Evolutionary conservation across 2,888 invertebrate genomes (phyloP).

Genomic region (Silvanus unidentatus): DNA sequence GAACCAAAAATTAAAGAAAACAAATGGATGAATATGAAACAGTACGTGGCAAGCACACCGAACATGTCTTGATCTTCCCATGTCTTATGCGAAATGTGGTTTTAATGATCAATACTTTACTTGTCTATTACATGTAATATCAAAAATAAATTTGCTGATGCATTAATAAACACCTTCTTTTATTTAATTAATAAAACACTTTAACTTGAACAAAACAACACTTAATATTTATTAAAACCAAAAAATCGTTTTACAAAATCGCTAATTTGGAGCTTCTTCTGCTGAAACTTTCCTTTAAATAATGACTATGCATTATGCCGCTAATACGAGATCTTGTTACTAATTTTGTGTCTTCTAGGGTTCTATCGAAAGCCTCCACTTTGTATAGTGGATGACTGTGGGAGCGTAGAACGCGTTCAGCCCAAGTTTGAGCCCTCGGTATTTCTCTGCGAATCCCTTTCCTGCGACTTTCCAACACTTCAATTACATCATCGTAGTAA

Average conservation of each 20-base stretch:
- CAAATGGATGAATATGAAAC: neutral
- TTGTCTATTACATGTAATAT: constrained; percentile 45
- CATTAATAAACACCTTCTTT: constrained; percentile 24
- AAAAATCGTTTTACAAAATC: too few relatives aligned
- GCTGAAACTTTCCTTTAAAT: constrained; percentile 64
- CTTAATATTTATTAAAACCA: too few relatives aligned
- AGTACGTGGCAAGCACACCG: constrained; percentile 33
- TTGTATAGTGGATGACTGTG: constrained; percentile 46
- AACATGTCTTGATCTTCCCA: constrained; percentile 45
- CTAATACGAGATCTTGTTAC: constrained; percentile 58
- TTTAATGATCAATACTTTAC: constrained; percentile 40
- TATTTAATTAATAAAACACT: neutral
- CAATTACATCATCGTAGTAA: constrained; percentile 75
- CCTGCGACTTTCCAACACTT: constrained; percentile 67
- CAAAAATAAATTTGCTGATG: constrained; percentile 42
- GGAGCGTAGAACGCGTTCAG: constrained; percentile 66
- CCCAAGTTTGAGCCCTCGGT: constrained; percentile 75
- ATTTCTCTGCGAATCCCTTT: constrained; percentile 57
- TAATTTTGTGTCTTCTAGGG: constrained; percentile 39
- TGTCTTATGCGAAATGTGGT: constrained; percentile 43
- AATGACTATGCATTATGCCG: constrained; percentile 60
- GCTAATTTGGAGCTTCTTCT: constrained; percentile 52
- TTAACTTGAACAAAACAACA: too few relatives aligned
- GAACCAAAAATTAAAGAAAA: constrained; percentile 3
- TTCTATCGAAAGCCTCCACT: constrained; percentile 23